Evolutionary conservation across 2,888 invertebrate species (phyloP).

Genomic region (Allolobophora icterica): DNA sequence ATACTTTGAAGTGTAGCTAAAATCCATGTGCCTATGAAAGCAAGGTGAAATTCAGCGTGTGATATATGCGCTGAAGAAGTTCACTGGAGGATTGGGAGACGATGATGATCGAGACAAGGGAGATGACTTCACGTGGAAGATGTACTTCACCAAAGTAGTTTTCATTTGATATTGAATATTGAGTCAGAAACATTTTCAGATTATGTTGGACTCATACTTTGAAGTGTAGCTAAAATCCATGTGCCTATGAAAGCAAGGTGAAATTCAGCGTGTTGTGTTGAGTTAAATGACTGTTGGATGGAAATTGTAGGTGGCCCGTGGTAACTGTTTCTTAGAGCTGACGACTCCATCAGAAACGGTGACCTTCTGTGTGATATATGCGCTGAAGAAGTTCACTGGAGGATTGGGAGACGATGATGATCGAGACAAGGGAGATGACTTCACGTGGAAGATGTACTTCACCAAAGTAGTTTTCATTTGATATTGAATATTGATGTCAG

Average conservation of each 20-base stretch:
- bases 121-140: constrained; percentile 63
- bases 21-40: no score
- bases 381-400: constrained; percentile 67
- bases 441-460: constrained; percentile 66
- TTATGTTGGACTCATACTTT: no score
- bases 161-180: no score
- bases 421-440: constrained; percentile 57
- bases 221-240: no score
- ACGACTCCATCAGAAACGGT: constrained; percentile 51
- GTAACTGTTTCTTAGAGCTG: constrained; percentile 64
- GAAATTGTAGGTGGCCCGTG: constrained; percentile 62
- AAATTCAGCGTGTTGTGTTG: neutral
- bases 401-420: constrained; percentile 68
- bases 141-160: constrained; percentile 65
- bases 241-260: neutral
- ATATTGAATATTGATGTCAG: neutral
- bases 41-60: no score
- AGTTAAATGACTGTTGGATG: neutral
- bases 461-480: constrained; percentile 54
- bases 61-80: constrained; percentile 66
- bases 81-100: constrained; percentile 67
- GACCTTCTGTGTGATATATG: constrained; percentile 61
- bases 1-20: no score
- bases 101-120: constrained; percentile 65
- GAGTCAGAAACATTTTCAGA: no score